Conservation (phyloP, 2,113 vertebrate genomes). For the Cichladusa arquata region DNA sequence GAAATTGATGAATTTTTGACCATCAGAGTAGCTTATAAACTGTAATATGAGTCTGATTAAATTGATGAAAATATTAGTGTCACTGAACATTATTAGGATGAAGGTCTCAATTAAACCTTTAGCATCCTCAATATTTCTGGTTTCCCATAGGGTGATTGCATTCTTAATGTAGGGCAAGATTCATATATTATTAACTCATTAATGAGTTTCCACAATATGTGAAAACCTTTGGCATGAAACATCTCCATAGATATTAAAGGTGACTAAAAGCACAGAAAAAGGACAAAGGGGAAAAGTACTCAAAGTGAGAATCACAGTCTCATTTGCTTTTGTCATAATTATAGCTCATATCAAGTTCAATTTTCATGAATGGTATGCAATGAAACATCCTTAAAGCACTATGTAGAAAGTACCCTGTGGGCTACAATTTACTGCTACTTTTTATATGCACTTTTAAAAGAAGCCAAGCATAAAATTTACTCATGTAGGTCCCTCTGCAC, state of each 20-base stretch:
- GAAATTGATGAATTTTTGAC: not conserved
- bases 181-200: constrained; percentile 78
- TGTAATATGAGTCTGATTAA: not conserved
- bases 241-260: constrained; percentile 56
- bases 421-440: constrained; percentile 35
- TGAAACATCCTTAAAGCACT: not conserved
- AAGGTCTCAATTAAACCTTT: constrained; percentile 62
- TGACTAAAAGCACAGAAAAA: constrained; percentile 63
- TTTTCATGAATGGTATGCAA: constrained; percentile 36
- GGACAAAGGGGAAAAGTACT: constrained; percentile 56
- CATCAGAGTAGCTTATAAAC: not conserved
- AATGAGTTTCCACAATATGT: constrained; percentile 64
- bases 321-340: constrained; percentile 68
- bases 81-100: not conserved
- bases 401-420: not conserved
- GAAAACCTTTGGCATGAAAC: constrained; percentile 68
- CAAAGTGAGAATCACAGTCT: constrained; percentile 35
- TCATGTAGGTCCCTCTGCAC: not conserved
- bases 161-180: constrained; percentile 55
- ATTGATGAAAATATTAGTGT: not conserved
- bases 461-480: constrained; percentile 54
- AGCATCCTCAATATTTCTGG: constrained; percentile 53
- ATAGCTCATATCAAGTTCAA: constrained; percentile 58
- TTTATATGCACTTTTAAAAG: constrained; percentile 15
- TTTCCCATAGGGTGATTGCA: constrained; percentile 48